These are phyloP conservation scores for Mormyrus iriodes DNA, from an alignment of 2,113 vertebrate species.

Conservation along the genomic window DNA sequence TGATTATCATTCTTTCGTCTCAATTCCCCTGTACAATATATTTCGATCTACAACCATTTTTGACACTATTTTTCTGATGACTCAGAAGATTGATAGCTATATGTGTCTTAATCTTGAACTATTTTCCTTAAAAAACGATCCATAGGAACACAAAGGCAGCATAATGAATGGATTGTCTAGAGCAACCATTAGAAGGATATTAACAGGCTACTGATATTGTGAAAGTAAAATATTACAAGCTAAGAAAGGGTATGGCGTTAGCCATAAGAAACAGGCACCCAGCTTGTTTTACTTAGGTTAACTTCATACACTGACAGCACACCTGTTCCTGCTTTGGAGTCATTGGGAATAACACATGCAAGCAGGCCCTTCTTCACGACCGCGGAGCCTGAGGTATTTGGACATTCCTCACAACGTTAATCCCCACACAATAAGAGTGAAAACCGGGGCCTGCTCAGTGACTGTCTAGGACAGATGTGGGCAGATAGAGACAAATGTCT, in stretches of 20 bases:
- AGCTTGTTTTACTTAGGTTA: background rate
- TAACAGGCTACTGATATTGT: background rate
- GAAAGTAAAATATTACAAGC: background rate
- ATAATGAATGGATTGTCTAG: background rate
- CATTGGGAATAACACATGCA: background rate
- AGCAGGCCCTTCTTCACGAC: background rate
- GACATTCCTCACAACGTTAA: background rate
- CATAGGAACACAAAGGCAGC: background rate
- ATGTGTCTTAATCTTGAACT: background rate
- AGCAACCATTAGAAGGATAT: background rate
- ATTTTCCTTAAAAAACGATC: background rate
- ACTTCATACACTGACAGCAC: background rate
- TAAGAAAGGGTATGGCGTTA: background rate
- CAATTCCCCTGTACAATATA: background rate
- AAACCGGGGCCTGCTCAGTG: background rate
- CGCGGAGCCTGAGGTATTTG: background rate
- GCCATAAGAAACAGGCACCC: background rate
- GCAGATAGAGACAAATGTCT: background rate
- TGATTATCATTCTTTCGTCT: background rate
- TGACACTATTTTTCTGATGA: background rate
- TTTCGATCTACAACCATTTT: background rate
- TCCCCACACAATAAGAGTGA: background rate
- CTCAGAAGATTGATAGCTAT: background rate
- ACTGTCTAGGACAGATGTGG: background rate
- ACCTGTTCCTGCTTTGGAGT: slow-evolving; percentile 3